A percentile compares a stretch with the other conserved stretches of the same genome.
These are phyloP conservation scores for Pogoniulus pusillus DNA, from an alignment of 2,797 vertebrate species.

Conservation along the genomic window DNA sequence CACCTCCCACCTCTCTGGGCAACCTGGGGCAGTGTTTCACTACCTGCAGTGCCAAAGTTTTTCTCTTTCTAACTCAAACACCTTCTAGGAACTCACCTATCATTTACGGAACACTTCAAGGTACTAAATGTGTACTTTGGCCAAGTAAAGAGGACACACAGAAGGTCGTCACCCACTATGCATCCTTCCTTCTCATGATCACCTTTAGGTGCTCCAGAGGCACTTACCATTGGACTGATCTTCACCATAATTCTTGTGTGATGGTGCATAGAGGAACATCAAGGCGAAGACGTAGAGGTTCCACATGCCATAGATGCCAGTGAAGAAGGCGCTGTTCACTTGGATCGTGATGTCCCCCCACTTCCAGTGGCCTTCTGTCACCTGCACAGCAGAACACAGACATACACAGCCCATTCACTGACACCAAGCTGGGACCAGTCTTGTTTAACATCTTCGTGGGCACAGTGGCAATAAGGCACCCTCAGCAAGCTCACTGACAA, in stretches of 20 bases:
- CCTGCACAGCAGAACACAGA: constrained; percentile 73
- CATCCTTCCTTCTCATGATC: neutral
- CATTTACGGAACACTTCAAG: no score
- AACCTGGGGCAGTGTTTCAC: neutral
- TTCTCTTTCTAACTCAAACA: neutral
- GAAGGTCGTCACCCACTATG: neutral
- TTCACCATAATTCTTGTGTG: constrained; percentile 95
- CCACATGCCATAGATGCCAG: constrained; percentile 99
- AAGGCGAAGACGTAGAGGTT: constrained; percentile 97
- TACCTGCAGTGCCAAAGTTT: neutral
- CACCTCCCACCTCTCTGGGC: neutral
- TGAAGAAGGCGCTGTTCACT: constrained; percentile 97
- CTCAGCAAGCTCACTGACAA: no score
- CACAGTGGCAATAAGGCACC: no score
- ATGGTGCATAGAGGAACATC: constrained; percentile 97
- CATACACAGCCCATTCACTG: rapidly evolving
- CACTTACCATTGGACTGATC: constrained; percentile 87
- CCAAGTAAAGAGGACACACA: neutral
- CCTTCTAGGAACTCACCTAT: neutral
- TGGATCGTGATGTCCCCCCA: constrained; percentile 91
- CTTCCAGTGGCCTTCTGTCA: constrained; percentile 95
- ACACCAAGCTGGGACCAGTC: neutral
- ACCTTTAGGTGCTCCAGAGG: neutral
- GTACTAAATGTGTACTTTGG: rapidly evolving
- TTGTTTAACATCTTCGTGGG: no score